Base-by-base conservation (phyloP, 2,888 invertebrate genomes). In the Chouioia cunea region DNA sequence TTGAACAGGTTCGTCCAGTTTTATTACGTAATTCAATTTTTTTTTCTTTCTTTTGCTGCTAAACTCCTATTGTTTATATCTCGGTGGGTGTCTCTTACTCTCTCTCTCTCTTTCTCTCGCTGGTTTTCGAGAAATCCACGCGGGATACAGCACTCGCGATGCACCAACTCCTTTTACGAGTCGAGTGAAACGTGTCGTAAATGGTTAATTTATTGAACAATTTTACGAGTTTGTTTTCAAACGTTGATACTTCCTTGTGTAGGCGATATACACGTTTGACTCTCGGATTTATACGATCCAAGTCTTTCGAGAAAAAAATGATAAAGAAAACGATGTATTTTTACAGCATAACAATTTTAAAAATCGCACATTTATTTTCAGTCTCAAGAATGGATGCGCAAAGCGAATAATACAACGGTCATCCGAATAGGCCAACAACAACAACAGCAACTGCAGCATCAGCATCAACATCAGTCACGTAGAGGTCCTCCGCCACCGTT, bases 401-500 rank as follows among this genome's bases (percentile, higher is more conserved):
- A 83, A 65, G 75, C 82, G 36, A 85, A 85, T 76, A 85, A 85
- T 70, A 85, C 85, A 36, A 85, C 85, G 20, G 82, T 85, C 27
- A 85, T 85, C 72, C 81, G 83, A 69, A 83, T 85, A 63, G 84
- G 83, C 78, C 78, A 77, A 54, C 79, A 76, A 65, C 80, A 78
- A 65, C 79, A 79, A 18, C 56, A 47, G 2, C 53, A 43, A n/a
- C 44, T 16, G 18, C 52, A 47, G 10, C 44, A 22, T n/a, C 63
- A 64, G 14, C 65, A 65, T 20, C 65, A 70, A 22, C 63, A 71
- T 22, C 16, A 58, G 44, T 4, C 27, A n/a, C n/a, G 16, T 14
- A 12, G 58, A 15, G 12, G 73, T 69, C 10, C 74, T 64, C 20
- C 75, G 63, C 47, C 77, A 69, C 22, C 74, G 18, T 65, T 81